A percentile compares a stretch with the other conserved stretches of the same genome.
Evolutionary conservation across 2,888 invertebrate genomes (phyloP).

Genomic region (Augiades crinisus): DNA sequence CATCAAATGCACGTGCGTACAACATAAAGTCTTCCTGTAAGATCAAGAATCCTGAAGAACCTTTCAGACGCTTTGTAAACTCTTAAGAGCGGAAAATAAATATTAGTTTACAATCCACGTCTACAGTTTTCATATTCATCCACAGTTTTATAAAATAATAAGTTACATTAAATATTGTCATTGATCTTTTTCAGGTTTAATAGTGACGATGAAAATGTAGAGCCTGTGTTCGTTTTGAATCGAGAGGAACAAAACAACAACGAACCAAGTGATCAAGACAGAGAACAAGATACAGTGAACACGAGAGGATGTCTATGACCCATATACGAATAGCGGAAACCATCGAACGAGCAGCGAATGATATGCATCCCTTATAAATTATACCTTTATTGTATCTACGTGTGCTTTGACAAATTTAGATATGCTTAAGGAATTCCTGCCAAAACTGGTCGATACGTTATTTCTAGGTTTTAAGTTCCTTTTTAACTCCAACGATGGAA

Average conservation of each 20-base stretch:
- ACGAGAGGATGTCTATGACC: slow-evolving; percentile 47
- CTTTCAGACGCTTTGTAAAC: too few relatives aligned
- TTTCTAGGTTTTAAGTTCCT: background rate
- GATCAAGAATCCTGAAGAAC: too few relatives aligned
- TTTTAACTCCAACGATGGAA: background rate
- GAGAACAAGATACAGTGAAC: slow-evolving; percentile 36
- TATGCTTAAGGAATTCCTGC: background rate
- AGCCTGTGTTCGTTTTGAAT: slow-evolving; percentile 60
- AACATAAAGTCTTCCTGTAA: too few relatives aligned
- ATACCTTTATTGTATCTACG: background rate
- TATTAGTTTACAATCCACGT: too few relatives aligned
- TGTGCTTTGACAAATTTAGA: background rate
- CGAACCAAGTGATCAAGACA: slow-evolving; percentile 46
- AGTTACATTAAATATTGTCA: background rate
- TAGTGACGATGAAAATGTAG: slow-evolving; percentile 62
- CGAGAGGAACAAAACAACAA: slow-evolving; percentile 62
- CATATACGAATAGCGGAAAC: slow-evolving; percentile 33
- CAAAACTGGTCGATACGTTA: background rate
- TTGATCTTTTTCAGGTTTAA: slow-evolving; percentile 53
- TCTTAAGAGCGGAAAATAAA: too few relatives aligned
- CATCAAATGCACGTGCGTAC: too few relatives aligned
- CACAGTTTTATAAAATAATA: too few relatives aligned
- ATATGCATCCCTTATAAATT: slow-evolving; percentile 1
- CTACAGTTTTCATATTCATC: too few relatives aligned
- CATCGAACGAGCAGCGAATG: background rate